These are phyloP conservation scores for Hoplodrina ambigua DNA, from an alignment of 2,888 invertebrate genomes.

Conservation along the genomic window DNA sequence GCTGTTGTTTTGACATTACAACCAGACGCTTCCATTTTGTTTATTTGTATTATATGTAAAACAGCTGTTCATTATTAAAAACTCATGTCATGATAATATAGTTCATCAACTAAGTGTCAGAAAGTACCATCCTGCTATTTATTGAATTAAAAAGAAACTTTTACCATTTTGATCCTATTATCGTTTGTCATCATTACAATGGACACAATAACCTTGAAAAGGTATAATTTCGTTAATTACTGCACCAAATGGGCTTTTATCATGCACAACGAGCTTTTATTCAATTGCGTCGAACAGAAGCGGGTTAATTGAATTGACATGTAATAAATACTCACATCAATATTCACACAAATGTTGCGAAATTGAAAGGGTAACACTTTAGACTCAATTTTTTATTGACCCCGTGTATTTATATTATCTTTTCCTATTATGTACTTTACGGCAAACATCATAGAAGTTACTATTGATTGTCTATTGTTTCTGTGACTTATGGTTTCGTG, in stretches of 20 bases:
- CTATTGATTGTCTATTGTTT: too few species aligned
- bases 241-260: constrained; percentile 2
- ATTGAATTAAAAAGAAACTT: not conserved
- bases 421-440: not conserved
- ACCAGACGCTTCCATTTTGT: too few species aligned
- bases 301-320: constrained; percentile 18
- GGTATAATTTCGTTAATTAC: constrained; percentile 1
- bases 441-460: not conserved
- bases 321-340: not conserved
- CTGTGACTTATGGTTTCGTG: too few species aligned
- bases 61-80: not conserved
- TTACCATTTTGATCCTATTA: not conserved
- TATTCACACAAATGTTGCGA: too few species aligned
- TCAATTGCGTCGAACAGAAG: constrained; percentile 17
- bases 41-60: too few species aligned
- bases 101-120: not conserved
- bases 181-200: not conserved
- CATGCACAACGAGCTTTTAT: constrained; percentile 22
- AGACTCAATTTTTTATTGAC: too few species aligned
- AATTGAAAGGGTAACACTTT: too few species aligned
- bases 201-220: constrained; percentile 5
- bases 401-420: too few species aligned
- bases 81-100: too few species aligned
- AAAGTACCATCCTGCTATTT: not conserved
- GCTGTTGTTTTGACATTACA: too few species aligned